A percentile compares a stretch with the other conserved stretches of the same genome.
phyloP scores from a whole-genome alignment of 2,888 invertebrate species.

The Cataglyphis altisquamis region DNA sequence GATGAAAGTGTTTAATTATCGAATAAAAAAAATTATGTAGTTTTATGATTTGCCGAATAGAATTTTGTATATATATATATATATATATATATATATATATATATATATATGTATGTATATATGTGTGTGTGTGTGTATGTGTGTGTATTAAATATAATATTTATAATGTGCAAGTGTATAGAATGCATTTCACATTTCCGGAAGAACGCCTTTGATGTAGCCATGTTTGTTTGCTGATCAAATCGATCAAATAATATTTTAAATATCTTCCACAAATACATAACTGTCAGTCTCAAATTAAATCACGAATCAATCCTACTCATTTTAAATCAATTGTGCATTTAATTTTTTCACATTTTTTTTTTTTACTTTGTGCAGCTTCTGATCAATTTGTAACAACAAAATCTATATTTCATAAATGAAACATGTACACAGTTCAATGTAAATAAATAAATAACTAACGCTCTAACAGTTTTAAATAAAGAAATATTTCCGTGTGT shows the following conservation, averaged over 20 bases:
- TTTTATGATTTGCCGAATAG: neutral
- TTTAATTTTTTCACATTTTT: slow-evolving; percentile 19
- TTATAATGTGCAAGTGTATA: slow-evolving; percentile 19
- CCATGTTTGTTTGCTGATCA: slow-evolving; percentile 5
- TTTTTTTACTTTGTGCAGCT: slow-evolving; percentile 22
- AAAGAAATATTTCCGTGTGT: neutral
- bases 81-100: neutral
- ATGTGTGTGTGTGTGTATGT: neutral
- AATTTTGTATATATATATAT: slow-evolving; percentile 11
- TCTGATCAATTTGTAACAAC: neutral
- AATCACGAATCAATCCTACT: slow-evolving; percentile 30
- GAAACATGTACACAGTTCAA: neutral
- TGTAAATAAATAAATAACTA: neutral
- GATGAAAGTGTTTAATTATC: neutral
- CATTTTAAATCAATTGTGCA: slow-evolving; percentile 20
- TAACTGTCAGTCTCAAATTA: neutral
- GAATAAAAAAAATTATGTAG: neutral
- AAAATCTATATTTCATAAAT: neutral
- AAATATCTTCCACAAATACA: slow-evolving; percentile 28
- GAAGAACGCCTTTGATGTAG: slow-evolving; percentile 25
- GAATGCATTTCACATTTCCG: slow-evolving; percentile 1
- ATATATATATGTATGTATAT: neutral
- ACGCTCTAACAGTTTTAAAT: neutral
- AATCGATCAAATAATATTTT: slow-evolving; percentile 25
- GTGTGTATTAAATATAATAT: slow-evolving; percentile 37